Conservation (phyloP, 2,797 vertebrate genomes). For the Otolemur crassicaudatus region DNA sequence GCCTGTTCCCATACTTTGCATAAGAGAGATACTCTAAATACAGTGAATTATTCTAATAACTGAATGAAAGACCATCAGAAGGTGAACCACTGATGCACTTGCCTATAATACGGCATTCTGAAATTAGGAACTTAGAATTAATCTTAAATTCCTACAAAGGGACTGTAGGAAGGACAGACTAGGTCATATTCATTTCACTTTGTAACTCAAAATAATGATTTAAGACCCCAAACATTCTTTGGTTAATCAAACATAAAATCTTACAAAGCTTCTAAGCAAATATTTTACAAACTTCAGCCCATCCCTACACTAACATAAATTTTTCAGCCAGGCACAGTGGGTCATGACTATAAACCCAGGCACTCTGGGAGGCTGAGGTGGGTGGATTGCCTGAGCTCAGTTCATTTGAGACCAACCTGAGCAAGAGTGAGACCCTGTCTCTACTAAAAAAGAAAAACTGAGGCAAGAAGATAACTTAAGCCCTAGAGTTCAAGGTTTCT, state of each 20-base stretch:
- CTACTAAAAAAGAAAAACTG: too few species aligned
- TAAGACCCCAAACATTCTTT: neutral
- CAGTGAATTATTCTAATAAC: neutral
- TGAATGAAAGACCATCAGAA: neutral
- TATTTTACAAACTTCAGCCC: neutral
- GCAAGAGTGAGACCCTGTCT: too few species aligned
- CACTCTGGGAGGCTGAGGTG: too few species aligned
- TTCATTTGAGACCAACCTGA: too few species aligned
- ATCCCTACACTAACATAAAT: too few species aligned
- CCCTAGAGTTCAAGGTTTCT: too few species aligned
- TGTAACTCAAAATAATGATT: neutral
- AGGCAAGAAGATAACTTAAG: too few species aligned
- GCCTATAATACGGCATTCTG: neutral
- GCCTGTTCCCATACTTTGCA: neutral
- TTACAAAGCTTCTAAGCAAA: neutral
- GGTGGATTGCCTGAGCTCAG: too few species aligned
- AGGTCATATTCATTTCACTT: neutral
- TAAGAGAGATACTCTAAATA: neutral
- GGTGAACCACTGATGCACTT: fast-evolving
- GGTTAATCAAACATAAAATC: neutral
- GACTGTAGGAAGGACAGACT: neutral
- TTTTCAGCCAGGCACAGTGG: neutral
- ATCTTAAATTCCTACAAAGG: neutral
- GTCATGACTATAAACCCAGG: too few species aligned
- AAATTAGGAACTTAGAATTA: neutral